These are phyloP conservation scores for Probosciger aterrimus DNA, from an alignment of 2,113 vertebrate species.

Conservation along the genomic window DNA sequence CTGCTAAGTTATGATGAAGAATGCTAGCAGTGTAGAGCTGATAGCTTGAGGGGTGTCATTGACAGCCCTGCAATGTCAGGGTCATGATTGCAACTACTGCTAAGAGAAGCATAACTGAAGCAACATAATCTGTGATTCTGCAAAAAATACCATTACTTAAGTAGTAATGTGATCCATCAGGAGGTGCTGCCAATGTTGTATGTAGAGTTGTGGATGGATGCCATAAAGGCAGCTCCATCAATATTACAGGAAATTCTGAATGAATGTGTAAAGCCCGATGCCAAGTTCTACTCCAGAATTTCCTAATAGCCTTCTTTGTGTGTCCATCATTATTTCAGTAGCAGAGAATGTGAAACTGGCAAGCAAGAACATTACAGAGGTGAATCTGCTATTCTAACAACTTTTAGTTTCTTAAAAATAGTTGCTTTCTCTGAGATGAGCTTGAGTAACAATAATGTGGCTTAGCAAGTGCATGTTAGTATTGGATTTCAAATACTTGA, in stretches of 20 bases:
- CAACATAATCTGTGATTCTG: neutral
- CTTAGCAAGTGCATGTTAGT: neutral
- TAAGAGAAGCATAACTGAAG: neutral
- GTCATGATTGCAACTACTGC: neutral
- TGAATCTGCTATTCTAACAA: neutral
- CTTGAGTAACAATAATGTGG: neutral
- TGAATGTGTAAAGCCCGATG: neutral
- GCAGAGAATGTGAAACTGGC: neutral
- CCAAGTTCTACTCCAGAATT: neutral
- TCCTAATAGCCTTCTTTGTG: neutral
- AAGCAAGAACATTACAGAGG: neutral
- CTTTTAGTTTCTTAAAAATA: neutral
- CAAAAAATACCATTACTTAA: neutral
- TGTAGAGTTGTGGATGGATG: neutral
- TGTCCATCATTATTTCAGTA: neutral
- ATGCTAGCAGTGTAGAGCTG: neutral
- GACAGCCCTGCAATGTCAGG: neutral
- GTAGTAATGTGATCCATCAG: neutral
- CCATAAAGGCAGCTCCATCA: neutral
- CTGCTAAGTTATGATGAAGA: neutral
- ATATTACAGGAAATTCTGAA: neutral
- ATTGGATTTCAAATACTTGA: neutral
- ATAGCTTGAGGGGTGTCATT: rapidly evolving
- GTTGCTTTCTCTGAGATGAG: neutral
- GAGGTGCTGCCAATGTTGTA: neutral